Conservation (phyloP, 2,888 invertebrate species). For the Cyclophora albipunctata region DNA sequence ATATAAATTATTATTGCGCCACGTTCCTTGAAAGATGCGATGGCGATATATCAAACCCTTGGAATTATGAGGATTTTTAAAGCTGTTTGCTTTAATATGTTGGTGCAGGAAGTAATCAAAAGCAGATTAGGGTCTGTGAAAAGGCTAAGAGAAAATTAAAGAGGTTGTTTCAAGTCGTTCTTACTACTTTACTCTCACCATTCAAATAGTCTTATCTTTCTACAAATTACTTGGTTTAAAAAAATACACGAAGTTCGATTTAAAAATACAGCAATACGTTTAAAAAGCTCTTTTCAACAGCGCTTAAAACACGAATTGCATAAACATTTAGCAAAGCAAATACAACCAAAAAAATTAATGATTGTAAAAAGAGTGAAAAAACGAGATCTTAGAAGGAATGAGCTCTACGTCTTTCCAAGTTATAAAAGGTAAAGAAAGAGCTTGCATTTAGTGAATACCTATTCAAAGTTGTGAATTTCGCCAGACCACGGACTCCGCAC, state of each 20-base stretch:
- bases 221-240: too few species aligned
- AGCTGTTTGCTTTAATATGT: background rate
- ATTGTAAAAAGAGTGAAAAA: slow-evolving; percentile 35
- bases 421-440: slow-evolving; percentile 64
- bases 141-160: too few species aligned
- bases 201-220: too few species aligned
- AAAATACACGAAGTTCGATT: too few species aligned
- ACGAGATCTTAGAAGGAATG: slow-evolving; percentile 56
- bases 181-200: too few species aligned
- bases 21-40: slow-evolving; percentile 20
- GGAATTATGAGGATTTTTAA: background rate
- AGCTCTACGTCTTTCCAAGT: slow-evolving; percentile 61
- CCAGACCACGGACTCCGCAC: slow-evolving; percentile 50
- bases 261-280: too few species aligned
- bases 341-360: slow-evolving; percentile 48
- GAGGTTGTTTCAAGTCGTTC: too few species aligned
- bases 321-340: slow-evolving; percentile 19
- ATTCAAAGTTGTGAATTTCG: slow-evolving; percentile 63
- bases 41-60: slow-evolving; percentile 6
- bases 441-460: slow-evolving; percentile 69
- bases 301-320: too few species aligned
- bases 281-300: too few species aligned
- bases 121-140: too few species aligned
- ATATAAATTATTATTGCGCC: slow-evolving; percentile 52
- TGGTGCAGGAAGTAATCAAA: background rate